Conservation (phyloP, 2,888 invertebrate species). For the Nycteola revayana region DNA sequence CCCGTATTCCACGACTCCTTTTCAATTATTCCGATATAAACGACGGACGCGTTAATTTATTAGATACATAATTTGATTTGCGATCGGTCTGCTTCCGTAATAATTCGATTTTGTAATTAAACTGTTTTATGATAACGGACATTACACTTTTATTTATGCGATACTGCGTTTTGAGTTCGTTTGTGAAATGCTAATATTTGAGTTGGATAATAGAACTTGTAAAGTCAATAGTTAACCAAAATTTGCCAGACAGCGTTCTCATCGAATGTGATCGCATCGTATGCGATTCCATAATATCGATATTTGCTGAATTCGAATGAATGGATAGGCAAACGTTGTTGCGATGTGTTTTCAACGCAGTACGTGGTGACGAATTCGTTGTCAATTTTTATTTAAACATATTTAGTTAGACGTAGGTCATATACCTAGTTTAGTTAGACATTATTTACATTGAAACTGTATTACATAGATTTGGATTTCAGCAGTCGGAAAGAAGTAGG, state of each 20-base stretch:
- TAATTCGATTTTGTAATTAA: conserved; percentile 40
- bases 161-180: neutral
- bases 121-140: conserved; percentile 8
- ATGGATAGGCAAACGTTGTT: neutral
- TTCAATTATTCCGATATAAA: conserved; percentile 46
- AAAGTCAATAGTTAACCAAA: conserved; percentile 25
- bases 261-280: conserved; percentile 5
- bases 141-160: neutral
- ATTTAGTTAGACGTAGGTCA: too few relatives aligned
- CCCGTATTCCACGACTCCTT: conserved; percentile 46
- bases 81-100: conserved; percentile 35
- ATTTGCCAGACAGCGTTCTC: conserved; percentile 20
- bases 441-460: too few relatives aligned
- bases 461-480: too few relatives aligned
- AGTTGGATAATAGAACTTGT: conserved; percentile 19
- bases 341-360: neutral
- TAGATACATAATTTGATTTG: conserved; percentile 67
- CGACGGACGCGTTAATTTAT: conserved; percentile 53
- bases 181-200: conserved; percentile 25
- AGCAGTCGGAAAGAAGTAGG: too few relatives aligned
- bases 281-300: conserved; percentile 9
- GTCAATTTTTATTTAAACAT: too few relatives aligned
- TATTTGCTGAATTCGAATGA: conserved; percentile 10
- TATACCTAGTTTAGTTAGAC: too few relatives aligned
- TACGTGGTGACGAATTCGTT: too few relatives aligned